Evolutionary conservation across 2,888 invertebrate species (phyloP), one percentile per base, ranked within the genome.

Genomic region (Panopea generosa): DNA sequence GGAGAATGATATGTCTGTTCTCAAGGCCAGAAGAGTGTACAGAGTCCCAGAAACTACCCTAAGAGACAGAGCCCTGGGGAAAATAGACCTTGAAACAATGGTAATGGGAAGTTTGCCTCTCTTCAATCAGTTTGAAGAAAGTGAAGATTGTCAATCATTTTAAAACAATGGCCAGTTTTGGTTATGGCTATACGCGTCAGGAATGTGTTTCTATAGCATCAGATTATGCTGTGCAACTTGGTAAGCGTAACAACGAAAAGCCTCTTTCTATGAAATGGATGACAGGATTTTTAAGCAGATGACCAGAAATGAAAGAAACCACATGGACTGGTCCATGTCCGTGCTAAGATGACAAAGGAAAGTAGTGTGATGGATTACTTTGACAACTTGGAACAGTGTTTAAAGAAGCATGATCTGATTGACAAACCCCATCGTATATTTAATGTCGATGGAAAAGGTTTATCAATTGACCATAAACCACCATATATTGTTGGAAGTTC

Each of bases 401-500:
- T 63, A 14, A 20, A 33, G 1, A 52, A 69, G 24, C 29, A 70
- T 57, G 49, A 47, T 2, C 38, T 78, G 2, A n/a, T 26, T 7
- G 65, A 73, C 14, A 66, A 59, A 29, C 71, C 70, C 2, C 74
- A 74, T 50, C 33, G 67, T 16, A 74, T 71, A 14, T 74, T 55
- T 40, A 78, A 78, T 67, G 33, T 61, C 14, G 78, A 74, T 70
- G 74, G 67, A 63, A 78, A 78, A 50, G 67, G 70, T 14, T 33
- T 78, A 16, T 40, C 62, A 16, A 16, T 20, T 14, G 50, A 74
- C 3, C 74, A 78, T 55, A 63, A 40, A 11, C 66, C 72, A 16
- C 65, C 72, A 1, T 49, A 40, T 40, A 57, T 71, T 60, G 50
- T 75, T 55, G 56, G 20, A 11, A 47, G 33, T 14, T 52, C 33